These are phyloP conservation scores for Conus canariensis DNA, from an alignment of 2,888 invertebrate genomes.

Conservation along the genomic window DNA sequence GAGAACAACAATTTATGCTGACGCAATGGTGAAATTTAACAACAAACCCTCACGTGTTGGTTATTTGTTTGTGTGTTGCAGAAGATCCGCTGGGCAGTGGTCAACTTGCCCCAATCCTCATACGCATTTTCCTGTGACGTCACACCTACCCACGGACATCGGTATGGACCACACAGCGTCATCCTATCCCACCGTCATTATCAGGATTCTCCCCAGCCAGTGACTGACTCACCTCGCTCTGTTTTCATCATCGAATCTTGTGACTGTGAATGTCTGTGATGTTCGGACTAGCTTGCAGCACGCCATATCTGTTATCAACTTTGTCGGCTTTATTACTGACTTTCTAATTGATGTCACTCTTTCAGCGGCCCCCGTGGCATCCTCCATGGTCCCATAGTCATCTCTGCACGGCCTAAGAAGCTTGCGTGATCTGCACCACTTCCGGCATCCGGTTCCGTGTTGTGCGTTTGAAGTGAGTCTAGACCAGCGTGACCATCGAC, in stretches of 20 bases:
- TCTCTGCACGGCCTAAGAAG: not conserved
- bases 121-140: not conserved
- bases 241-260: not conserved
- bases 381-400: not conserved
- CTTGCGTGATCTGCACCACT: not conserved
- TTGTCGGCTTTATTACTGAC: not conserved
- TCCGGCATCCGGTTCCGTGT: not conserved
- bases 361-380: not conserved
- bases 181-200: not conserved
- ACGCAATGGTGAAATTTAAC: too few species aligned
- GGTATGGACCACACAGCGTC: not conserved
- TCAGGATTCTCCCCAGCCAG: not conserved
- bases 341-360: not conserved
- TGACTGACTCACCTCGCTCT: not conserved
- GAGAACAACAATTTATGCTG: too few species aligned
- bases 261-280: not conserved
- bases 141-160: not conserved
- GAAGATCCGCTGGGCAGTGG: not conserved
- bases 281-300: not conserved
- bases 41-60: too few species aligned
- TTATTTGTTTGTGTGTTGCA: not conserved
- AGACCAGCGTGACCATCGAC: not conserved
- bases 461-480: not conserved
- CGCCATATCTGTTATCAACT: too few species aligned
- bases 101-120: not conserved